Evolutionary conservation across 1,140 invertebrate species (phyloP), one percentile per base, ranked within the genome.

Genomic region (Hylaeus volcanicus): DNA sequence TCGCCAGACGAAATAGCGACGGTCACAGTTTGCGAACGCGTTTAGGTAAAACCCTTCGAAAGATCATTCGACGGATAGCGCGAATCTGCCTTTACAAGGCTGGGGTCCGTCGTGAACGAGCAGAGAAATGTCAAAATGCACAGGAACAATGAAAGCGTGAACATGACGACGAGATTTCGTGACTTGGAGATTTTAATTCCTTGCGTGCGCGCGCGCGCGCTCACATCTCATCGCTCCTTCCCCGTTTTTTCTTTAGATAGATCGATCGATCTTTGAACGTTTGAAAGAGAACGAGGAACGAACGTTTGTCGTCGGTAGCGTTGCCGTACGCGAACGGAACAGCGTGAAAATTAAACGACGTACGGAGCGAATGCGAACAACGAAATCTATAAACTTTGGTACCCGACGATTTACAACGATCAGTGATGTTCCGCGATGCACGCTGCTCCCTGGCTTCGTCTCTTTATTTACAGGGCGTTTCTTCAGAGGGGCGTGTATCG

Each of bases 351-450:
- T 60, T 8, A 63, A 5, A 4, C 14, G 43, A 60, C 45, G 71
- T 45, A 74, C 26, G 56, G 69, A 71, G 15, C 5, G 39, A 4
- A 6, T 48, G 41, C 26, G 71, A 82, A 39, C 12, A 75, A 48
- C n/a, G 58, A 1, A 63, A n/a, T 8, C 71, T 69, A 66, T 15
- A 64, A 74, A 56, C 14, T 45, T 72, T 53, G 58, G 76, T 51
- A 5, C 14, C 12, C 58, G 51, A 82, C 39, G 58, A 69, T 78
- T 72, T 64, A 75, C 48, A 68, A 72, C 64, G 70, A 85, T 78
- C 73, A 81, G 77, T 73, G 79, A 87, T 76, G 71, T 81, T 75
- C 70, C 74, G 58, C 68, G 74, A 86, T 72, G 74, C 77, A 65
- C 60, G 56, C 75, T n/a, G 51, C 68, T 77, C 26, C 64, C 74